Evolutionary conservation across 2,888 invertebrate genomes (phyloP).

Genomic region (Lasioglossum pauxillum): DNA sequence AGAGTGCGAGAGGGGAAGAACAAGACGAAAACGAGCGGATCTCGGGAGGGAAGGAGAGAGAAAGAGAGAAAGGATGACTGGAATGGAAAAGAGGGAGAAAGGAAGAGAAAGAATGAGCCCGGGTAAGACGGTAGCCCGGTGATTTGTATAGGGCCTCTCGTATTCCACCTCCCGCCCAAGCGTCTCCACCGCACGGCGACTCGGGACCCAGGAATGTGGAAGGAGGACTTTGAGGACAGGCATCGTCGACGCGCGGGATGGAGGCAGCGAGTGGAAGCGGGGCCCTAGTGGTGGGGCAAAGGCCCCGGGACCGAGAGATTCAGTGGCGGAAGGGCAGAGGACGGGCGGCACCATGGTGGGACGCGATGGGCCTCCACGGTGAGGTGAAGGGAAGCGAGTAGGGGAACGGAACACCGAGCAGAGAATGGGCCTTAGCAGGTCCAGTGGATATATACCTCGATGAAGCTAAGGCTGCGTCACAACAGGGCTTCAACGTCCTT

Average conservation of each 20-base stretch:
- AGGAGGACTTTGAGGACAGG: constrained; percentile 71
- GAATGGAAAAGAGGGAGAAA: constrained; percentile 65
- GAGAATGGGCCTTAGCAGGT: constrained; percentile 82
- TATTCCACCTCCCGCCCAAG: constrained; percentile 78
- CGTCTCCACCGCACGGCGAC: constrained; percentile 72
- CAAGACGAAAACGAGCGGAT: constrained; percentile 39
- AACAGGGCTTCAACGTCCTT: constrained; percentile 81
- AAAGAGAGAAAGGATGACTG: constrained; percentile 36
- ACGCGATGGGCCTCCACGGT: constrained; percentile 30
- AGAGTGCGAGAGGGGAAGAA: constrained; percentile 19
- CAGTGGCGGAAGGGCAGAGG: constrained; percentile 67
- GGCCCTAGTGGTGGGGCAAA: constrained; percentile 29
- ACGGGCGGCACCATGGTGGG: constrained; percentile 25
- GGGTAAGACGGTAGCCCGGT: constrained; percentile 84
- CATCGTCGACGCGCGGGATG: constrained; percentile 67
- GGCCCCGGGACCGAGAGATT: constrained; percentile 57
- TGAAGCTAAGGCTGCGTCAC: constrained; percentile 76
- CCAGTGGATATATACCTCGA: constrained; percentile 84
- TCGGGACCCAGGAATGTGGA: constrained; percentile 77
- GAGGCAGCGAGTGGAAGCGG: constrained; percentile 29
- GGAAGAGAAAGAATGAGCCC: constrained; percentile 72
- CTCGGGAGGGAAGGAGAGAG: not conserved
- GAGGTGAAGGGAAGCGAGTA: constrained; percentile 55
- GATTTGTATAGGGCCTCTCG: constrained; percentile 84
- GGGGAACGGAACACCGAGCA: constrained; percentile 64